Percentiles rank a stretch among this genome's conserved stretches.
Evolutionary conservation across 1,140 invertebrate genomes (phyloP).

Genomic region (Drosophila prosaltans): DNA sequence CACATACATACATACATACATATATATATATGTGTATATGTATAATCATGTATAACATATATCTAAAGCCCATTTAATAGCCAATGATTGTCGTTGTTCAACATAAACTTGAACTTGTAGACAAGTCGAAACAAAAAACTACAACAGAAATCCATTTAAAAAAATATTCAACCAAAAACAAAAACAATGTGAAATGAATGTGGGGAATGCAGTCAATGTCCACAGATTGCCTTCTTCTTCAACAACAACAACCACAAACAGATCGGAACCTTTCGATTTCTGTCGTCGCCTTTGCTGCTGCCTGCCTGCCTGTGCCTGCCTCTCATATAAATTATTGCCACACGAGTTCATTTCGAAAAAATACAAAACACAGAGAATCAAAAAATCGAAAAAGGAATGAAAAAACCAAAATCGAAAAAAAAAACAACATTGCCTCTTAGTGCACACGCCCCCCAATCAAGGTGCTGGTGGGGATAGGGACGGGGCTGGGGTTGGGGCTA

Average conservation of each 20-base stretch:
- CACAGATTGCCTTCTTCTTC: neutral
- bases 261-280: slow-evolving; percentile 57
- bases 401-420: neutral
- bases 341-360: slow-evolving; percentile 60
- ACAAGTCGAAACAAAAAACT: slow-evolving; percentile 58
- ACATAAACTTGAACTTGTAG: slow-evolving; percentile 74
- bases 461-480: slow-evolving; percentile 4
- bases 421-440: slow-evolving; percentile 2
- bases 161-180: slow-evolving; percentile 1
- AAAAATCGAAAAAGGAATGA: neutral
- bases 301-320: slow-evolving; percentile 1
- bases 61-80: slow-evolving; percentile 65
- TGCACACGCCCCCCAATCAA: slow-evolving; percentile 35
- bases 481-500: neutral
- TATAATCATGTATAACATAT: slow-evolving; percentile 57
- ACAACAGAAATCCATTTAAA: slow-evolving; percentile 77
- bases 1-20: neutral
- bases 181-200: slow-evolving; percentile 3
- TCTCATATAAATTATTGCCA: slow-evolving; percentile 73
- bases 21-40: neutral
- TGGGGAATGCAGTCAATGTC: slow-evolving; percentile 7
- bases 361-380: neutral
- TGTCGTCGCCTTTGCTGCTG: slow-evolving; percentile 40
- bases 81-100: slow-evolving; percentile 72
- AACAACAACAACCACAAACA: slow-evolving; percentile 19